Evolutionary conservation across 2,888 invertebrate genomes (phyloP), one percentile per base, ranked within the genome.

Genomic region (Sycophila texana): DNA sequence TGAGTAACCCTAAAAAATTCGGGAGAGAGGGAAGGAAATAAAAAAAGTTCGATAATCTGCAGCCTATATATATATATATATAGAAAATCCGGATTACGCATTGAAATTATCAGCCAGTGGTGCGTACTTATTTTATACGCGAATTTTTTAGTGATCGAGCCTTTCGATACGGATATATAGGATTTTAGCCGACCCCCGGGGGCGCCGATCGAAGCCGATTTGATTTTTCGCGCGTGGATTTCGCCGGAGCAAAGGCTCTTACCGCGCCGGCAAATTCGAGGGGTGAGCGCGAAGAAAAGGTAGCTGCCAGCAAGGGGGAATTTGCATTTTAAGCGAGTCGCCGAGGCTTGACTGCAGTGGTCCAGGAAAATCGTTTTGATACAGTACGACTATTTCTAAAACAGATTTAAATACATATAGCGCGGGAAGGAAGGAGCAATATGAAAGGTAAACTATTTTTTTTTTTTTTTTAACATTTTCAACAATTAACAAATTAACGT

Each of bases 291-390:
- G 22, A 60, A 74, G 53, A 18, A 20, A 67, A 53, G 58, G 66
- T 39, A 39, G n/a, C 20, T 2, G 55, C 30, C 10, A 53, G 47
- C n/a, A 3, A 5, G 30, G 22, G 53, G 18, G 60, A 79, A 81
- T 81, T 81, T 77, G 60, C 77, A 81, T 81, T 81, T 81, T 77
- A 77, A 81, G 71, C 72, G 74, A 74, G 70, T 70, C 60, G 74
- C 49, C 22, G 70, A 13, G 30, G 55, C 60, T 10, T 39, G 39
- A 39, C 39, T 39, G 16, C 1, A 2, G 16, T 39, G 18, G 22
- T 47, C 22, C 13, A 20, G 65, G 53, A 68, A 74, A 77, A 71
- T 81, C 67, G 67, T 66, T 77, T 77, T 71, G 66, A 77, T 74
- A 80, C 68, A 77, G 74, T 80, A 57, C 77, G 63, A 71, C 53